phyloP scores from a whole-genome alignment of 2,888 invertebrate genomes.

The Dysmachus trigonus region DNA sequence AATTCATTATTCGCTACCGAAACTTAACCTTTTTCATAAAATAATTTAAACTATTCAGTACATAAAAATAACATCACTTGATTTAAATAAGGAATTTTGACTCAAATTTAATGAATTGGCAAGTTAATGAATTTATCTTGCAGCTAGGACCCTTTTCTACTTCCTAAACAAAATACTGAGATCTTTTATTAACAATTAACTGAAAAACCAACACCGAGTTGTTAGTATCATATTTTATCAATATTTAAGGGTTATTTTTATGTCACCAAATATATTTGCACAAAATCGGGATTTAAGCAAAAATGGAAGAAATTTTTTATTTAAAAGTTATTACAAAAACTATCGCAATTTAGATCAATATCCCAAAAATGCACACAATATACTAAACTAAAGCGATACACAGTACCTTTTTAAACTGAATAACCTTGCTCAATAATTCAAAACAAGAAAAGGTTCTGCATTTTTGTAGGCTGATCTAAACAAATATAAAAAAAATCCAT shows the following conservation, averaged over 20 bases:
- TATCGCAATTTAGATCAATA: not conserved
- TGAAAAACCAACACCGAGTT: not conserved
- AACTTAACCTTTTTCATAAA: too few relatives aligned
- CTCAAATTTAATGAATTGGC: not conserved
- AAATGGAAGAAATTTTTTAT: not conserved
- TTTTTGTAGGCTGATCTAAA: not conserved
- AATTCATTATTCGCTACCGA: not conserved
- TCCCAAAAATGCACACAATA: not conserved
- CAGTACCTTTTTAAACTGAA: conserved; percentile 3
- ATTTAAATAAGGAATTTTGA: not conserved
- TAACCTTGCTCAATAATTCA: not conserved
- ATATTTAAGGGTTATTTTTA: not conserved
- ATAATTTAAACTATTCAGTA: too few relatives aligned
- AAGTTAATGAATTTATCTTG: not conserved
- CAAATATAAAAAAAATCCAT: too few relatives aligned
- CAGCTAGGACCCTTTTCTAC: too few relatives aligned
- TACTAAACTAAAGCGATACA: conserved; percentile 7
- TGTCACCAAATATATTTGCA: not conserved
- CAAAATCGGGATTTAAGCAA: not conserved
- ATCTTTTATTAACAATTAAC: not conserved
- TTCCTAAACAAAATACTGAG: too few relatives aligned
- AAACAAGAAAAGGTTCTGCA: not conserved
- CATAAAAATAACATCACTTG: too few relatives aligned
- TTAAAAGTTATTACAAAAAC: not conserved
- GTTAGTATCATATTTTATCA: not conserved